Evolutionary conservation across 2,113 vertebrate species (phyloP).

Genomic region (Saguinus midas): DNA sequence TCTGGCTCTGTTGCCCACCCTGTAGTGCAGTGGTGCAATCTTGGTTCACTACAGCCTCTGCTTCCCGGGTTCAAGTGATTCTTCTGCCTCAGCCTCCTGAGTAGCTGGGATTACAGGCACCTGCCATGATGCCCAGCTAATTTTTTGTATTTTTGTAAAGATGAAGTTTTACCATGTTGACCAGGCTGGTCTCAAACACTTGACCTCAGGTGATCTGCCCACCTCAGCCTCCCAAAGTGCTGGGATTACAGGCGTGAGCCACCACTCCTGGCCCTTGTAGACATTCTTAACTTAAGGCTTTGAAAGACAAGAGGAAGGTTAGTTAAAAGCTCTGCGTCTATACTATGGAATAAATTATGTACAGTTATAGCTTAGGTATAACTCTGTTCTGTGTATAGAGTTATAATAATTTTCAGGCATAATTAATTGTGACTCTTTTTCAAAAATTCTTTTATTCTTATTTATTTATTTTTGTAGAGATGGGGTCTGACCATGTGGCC

Average conservation of each 20-base stretch:
- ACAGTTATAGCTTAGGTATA: background rate
- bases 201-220: background rate
- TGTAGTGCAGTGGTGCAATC: background rate
- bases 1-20: background rate
- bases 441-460: no score
- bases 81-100: background rate
- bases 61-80: background rate
- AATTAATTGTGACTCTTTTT: background rate
- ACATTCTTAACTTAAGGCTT: background rate
- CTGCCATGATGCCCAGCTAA: background rate
- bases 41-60: background rate
- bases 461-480: no score
- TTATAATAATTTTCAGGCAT: background rate
- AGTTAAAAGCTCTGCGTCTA: background rate
- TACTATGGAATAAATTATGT: background rate
- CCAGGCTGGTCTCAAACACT: background rate
- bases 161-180: background rate
- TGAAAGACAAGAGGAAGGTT: constrained; percentile 2
- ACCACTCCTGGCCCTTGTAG: background rate
- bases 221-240: background rate
- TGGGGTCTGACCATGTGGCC: no score
- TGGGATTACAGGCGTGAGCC: background rate
- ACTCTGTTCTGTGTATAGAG: background rate
- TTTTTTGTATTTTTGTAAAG: background rate
- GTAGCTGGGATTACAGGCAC: background rate